Evolutionary conservation across 1,140 invertebrate genomes (phyloP), one percentile per base, ranked within the genome.

Genomic region (Microplitis mediator): DNA sequence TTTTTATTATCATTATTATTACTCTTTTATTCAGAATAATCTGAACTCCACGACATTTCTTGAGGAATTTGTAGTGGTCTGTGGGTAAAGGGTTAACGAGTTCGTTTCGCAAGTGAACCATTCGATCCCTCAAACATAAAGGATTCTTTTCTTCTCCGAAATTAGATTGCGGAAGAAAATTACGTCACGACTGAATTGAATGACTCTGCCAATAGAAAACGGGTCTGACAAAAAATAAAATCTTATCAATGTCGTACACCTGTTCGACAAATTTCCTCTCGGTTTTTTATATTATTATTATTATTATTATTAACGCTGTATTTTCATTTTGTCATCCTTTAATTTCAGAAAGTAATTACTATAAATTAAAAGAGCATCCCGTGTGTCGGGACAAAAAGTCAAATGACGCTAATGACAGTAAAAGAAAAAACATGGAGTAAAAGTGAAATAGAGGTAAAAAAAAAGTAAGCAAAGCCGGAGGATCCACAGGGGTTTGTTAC

Each of bases 31-130:
- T 23, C 23, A 23, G 23, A 23, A 23, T 23, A 23, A 23, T 16
- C 52, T n/a, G 2, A 31, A 61, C n/a, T 61, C 31, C 13, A 23
- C 1, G 16, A 32, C 60, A 31, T 61, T 61, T 61, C 60, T 31
- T 8, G 16, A 61, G 31, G 23, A 61, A 61, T 61, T 61, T n/a
- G 16, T 8, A 61, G n/a, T 61, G 23, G 60, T 4, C 60, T 61
- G 8, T 61, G 32, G 60, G 60, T 61, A 61, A 31, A 61, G 31
- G 3, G 60, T 61, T 61, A 61, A 61, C 31, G 60, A 61, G 60
- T 61, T 61, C 3, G 4, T 31, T 61, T 31, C 31, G 4, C 23
- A 23, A 31, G n/a, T 31, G 16, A 9, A 31, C 31, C 60, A 61
- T 31, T 61, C 60, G 14, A 13, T 13, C 13, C 31, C 31, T 61